These are phyloP conservation scores for Nannoperca australis DNA, from an alignment of 2,797 vertebrate genomes.

Conservation along the genomic window DNA sequence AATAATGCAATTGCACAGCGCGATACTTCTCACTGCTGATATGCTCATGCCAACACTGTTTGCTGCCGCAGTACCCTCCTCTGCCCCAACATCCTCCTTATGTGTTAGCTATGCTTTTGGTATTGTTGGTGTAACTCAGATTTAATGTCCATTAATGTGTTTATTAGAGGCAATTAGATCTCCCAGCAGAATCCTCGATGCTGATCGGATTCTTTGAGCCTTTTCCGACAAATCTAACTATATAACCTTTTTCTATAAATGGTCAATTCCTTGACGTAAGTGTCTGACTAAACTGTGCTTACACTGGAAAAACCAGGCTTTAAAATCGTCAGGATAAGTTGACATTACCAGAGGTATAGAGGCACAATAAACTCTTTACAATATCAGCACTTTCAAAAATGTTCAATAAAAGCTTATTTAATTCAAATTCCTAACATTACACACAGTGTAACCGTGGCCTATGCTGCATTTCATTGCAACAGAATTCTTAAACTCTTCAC, in stretches of 20 bases:
- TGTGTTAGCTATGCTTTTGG: background rate
- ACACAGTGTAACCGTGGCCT: background rate
- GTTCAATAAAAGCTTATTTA: background rate
- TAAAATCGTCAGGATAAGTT: background rate
- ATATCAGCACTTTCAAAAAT: too few species aligned
- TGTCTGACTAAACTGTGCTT: constrained; percentile 11
- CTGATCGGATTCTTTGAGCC: background rate
- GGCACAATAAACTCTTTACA: background rate
- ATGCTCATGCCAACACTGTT: too few species aligned
- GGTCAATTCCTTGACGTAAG: background rate
- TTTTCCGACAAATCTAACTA: background rate
- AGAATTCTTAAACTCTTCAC: constrained; percentile 39
- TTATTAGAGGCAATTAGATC: constrained; percentile 1
- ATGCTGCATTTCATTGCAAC: constrained; percentile 27
- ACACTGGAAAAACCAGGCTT: constrained; percentile 7
- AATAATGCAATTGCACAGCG: background rate
- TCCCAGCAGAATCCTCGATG: background rate
- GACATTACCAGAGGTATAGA: background rate
- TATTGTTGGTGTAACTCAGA: constrained; percentile 9
- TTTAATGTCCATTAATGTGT: constrained; percentile 4
- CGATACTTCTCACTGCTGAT: too few species aligned
- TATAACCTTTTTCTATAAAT: background rate
- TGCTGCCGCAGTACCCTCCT: background rate
- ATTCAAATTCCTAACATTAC: background rate
- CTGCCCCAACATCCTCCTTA: background rate